phyloP scores from a whole-genome alignment of 2,888 invertebrate species.

The Microctonus hyperodae region DNA sequence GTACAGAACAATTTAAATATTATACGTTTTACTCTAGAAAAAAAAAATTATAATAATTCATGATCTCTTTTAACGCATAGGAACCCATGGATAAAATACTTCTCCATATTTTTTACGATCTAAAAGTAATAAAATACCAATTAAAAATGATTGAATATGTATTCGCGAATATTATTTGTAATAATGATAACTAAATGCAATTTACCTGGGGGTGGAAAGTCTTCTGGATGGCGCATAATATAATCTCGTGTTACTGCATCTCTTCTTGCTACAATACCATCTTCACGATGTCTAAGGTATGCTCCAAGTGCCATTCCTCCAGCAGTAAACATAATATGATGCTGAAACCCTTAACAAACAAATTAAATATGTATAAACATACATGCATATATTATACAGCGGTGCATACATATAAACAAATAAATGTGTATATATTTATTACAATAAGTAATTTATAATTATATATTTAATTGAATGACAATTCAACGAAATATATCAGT shows the following conservation, averaged over 20 bases:
- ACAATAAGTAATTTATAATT: too few species aligned
- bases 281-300: slow-evolving; percentile 9
- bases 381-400: background rate
- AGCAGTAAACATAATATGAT: slow-evolving; percentile 20
- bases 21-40: slow-evolving; percentile 33
- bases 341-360: slow-evolving; percentile 42
- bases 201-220: slow-evolving; percentile 55
- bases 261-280: slow-evolving; percentile 34
- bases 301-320: slow-evolving; percentile 34
- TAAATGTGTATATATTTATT: background rate
- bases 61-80: slow-evolving; percentile 47
- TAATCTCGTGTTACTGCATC: slow-evolving; percentile 52
- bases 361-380: background rate
- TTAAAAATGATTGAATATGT: background rate
- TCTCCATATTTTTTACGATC: slow-evolving; percentile 47
- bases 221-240: slow-evolving; percentile 54
- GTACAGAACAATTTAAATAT: slow-evolving; percentile 21
- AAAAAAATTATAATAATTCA: slow-evolving; percentile 33
- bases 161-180: too few species aligned
- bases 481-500: background rate
- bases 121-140: slow-evolving; percentile 31
- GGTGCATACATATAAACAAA: slow-evolving; percentile 16
- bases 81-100: slow-evolving; percentile 45
- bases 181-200: background rate
- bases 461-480: background rate